phyloP scores from a whole-genome alignment of 1,140 invertebrate genomes.

The Phymorhynchus buccinoides region DNA sequence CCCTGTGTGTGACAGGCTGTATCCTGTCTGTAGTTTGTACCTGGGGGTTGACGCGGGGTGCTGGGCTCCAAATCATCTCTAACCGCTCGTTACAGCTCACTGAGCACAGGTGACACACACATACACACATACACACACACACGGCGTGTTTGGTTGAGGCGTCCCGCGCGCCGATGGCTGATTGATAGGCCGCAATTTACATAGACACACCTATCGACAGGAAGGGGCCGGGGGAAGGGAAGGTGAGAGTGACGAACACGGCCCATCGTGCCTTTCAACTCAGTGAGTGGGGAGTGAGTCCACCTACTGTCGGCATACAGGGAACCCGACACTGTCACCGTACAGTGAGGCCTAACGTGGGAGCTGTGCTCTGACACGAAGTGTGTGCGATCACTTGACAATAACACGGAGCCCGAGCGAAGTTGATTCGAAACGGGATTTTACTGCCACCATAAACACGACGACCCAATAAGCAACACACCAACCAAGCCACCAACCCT shows the following conservation, averaged over 20 bases:
- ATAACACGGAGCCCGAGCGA: not conserved
- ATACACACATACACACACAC: not conserved
- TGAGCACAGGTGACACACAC: constrained; percentile 27
- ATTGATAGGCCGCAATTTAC: constrained; percentile 39
- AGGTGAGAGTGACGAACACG: constrained; percentile 1
- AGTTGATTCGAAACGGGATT: not conserved
- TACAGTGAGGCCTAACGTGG: no score
- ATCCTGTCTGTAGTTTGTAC: no score
- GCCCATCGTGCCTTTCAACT: not conserved
- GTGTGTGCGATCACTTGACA: not conserved
- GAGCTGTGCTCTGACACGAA: not conserved
- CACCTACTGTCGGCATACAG: no score
- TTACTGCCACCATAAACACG: not conserved
- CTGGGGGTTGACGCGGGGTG: not conserved
- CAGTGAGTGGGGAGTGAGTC: no score
- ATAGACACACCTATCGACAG: constrained; percentile 41
- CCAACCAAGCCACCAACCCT: no score
- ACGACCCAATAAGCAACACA: not conserved
- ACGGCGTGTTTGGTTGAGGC: constrained; percentile 19
- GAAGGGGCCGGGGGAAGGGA: not conserved
- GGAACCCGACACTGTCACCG: no score
- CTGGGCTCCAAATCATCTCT: constrained; percentile 18
- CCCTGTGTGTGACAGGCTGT: no score
- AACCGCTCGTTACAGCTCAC: not conserved
- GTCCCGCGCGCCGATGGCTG: not conserved